Percentiles rank a stretch among this genome's conserved stretches.
Evolutionary conservation across 2,113 vertebrate species (phyloP).

Genomic region (Thermophis baileyi): DNA sequence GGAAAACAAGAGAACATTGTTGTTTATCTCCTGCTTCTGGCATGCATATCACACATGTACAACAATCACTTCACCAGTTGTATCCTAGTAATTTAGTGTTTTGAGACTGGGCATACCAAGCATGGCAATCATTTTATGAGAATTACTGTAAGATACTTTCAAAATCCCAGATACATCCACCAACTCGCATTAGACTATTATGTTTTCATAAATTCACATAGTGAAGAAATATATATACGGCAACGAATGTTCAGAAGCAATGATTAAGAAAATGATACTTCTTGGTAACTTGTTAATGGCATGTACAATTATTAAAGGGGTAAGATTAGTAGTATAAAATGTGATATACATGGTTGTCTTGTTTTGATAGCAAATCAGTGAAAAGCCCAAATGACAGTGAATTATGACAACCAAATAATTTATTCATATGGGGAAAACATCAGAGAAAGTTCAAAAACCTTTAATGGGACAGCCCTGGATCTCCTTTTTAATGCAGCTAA

Average conservation of each 20-base stretch:
- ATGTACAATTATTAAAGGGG: not conserved
- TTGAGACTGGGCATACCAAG: not conserved
- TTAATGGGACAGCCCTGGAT: not conserved
- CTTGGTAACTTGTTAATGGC: not conserved
- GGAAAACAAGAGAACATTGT: not conserved
- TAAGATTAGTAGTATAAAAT: not conserved
- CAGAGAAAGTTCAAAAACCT: not conserved
- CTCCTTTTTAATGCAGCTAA: not conserved
- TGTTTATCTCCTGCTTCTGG: not conserved
- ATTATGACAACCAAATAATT: not conserved
- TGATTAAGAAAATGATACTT: not conserved
- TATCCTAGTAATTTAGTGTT: not conserved
- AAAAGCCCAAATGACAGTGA: not conserved
- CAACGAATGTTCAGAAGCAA: not conserved
- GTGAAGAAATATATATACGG: not conserved
- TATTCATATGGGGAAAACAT: not conserved
- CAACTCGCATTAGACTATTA: not conserved
- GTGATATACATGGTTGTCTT: not conserved
- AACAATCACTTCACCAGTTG: not conserved
- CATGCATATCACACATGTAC: not conserved
- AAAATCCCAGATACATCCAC: not conserved
- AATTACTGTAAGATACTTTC: not conserved
- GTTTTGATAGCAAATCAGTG: not conserved
- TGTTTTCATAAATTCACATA: not conserved
- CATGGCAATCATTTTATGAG: not conserved